phyloP scores from a whole-genome alignment of 2,888 invertebrate genomes.

The Sthenelais limicola region DNA sequence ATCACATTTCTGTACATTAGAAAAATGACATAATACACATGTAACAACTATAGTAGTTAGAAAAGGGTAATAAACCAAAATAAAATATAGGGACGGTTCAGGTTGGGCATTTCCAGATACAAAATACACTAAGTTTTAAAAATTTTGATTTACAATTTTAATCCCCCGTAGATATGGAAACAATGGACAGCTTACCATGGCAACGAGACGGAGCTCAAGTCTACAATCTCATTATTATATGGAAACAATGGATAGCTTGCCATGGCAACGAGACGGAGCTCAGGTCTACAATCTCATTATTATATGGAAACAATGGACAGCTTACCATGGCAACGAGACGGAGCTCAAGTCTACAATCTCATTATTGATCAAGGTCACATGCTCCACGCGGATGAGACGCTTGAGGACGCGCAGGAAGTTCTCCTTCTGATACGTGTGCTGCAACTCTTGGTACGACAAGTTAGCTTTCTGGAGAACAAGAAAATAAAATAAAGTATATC shows the following conservation, averaged over 20 bases:
- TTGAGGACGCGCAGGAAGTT: slow-evolving; percentile 60
- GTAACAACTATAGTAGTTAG: no score
- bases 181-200: no score
- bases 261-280: no score
- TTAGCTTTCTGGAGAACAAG: slow-evolving; percentile 59
- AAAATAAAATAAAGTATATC: slow-evolving; percentile 31
- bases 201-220: no score
- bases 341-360: slow-evolving; percentile 53
- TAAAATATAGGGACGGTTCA: no score
- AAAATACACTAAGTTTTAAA: no score
- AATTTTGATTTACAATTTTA: no score
- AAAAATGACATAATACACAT: no score
- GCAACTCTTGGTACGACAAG: slow-evolving; percentile 63
- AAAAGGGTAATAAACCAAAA: no score
- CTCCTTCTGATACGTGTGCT: slow-evolving; percentile 59
- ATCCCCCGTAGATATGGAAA: not conserved
- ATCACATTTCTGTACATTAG: no score
- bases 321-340: slow-evolving; percentile 59
- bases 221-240: not conserved
- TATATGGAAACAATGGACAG: not conserved
- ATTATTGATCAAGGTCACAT: slow-evolving; percentile 61
- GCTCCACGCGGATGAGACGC: slow-evolving; percentile 56
- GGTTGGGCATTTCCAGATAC: no score
- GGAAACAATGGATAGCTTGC: no score
- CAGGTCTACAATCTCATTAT: not conserved